Conservation (phyloP, 2,888 invertebrate species). For the Drosophila acutilabella region DNA sequence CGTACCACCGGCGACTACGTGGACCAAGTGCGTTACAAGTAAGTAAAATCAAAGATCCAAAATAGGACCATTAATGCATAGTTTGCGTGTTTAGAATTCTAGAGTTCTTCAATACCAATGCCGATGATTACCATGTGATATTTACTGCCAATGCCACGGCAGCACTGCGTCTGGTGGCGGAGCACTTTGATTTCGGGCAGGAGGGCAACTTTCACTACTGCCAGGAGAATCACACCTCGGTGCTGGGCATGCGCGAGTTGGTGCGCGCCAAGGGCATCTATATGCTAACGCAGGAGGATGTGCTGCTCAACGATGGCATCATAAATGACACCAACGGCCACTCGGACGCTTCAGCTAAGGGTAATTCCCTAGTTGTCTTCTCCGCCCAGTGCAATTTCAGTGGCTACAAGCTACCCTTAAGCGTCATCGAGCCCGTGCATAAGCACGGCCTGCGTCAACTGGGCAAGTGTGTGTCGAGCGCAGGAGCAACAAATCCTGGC, state of each 20-base stretch:
- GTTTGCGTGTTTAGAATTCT: conserved; percentile 87
- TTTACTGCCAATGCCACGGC: conserved; percentile 98
- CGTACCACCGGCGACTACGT: conserved; percentile 92
- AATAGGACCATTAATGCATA: no score
- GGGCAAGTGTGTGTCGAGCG: conserved; percentile 69
- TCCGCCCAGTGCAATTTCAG: conserved; percentile 98
- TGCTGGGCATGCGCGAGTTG: conserved; percentile 94
- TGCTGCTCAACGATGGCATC: conserved; percentile 83
- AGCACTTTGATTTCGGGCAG: conserved; percentile 87
- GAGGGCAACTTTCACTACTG: conserved; percentile 91
- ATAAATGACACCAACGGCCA: not conserved
- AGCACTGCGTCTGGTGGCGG: conserved; percentile 92
- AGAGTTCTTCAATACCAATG: conserved; percentile 92
- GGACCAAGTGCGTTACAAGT: conserved; percentile 93
- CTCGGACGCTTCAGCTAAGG: conserved; percentile 12
- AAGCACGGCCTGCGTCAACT: conserved; percentile 86
- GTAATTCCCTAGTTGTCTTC: conserved; percentile 90
- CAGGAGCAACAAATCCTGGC: no score
- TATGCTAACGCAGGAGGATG: conserved; percentile 87
- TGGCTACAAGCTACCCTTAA: conserved; percentile 94
- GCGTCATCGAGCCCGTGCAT: conserved; percentile 89
- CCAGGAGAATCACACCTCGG: conserved; percentile 97
- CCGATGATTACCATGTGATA: conserved; percentile 93
- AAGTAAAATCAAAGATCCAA: conserved; percentile 23
- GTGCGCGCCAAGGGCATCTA: conserved; percentile 87